phyloP scores from a whole-genome alignment of 2,797 vertebrate genomes.

The Myotis myotis region DNA sequence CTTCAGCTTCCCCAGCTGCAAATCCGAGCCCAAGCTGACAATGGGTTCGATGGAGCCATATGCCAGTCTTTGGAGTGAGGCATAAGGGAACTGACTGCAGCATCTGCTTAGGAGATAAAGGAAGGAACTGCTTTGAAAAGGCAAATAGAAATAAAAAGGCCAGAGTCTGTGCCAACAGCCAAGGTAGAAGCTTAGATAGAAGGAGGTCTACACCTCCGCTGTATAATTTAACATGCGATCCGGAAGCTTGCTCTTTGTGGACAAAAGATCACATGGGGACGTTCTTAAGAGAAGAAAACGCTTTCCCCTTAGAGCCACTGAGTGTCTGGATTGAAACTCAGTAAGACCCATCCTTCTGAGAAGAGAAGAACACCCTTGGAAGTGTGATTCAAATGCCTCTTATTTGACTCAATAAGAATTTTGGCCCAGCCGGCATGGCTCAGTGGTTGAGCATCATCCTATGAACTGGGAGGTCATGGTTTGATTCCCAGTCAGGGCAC shows the following conservation, averaged over 20 bases:
- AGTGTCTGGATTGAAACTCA: constrained; percentile 35
- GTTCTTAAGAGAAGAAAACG: constrained; percentile 30
- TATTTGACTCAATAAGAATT: not conserved
- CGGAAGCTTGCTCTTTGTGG: constrained; percentile 28
- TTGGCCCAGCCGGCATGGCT: too few relatives aligned
- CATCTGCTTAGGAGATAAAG: constrained; percentile 74
- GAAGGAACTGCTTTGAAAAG: constrained; percentile 45
- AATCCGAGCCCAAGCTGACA: constrained; percentile 53
- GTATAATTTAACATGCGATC: constrained; percentile 26
- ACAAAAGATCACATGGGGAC: constrained; percentile 6
- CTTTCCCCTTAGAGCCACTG: not conserved
- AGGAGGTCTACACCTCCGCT: constrained; percentile 18
- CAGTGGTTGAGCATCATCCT: too few relatives aligned
- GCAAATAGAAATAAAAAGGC: constrained; percentile 66
- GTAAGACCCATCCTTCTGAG: not conserved
- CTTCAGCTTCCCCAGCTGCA: constrained; percentile 37
- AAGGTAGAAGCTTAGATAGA: constrained; percentile 22
- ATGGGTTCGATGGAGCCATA: constrained; percentile 60
- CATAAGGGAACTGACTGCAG: constrained; percentile 62
- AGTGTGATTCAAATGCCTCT: not conserved
- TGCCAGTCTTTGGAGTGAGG: constrained; percentile 63
- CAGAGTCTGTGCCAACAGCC: constrained; percentile 61
- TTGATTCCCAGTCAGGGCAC: too few relatives aligned
- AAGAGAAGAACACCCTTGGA: not conserved
- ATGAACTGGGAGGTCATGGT: too few relatives aligned